A percentile compares a stretch with the other conserved stretches of the same genome.
Evolutionary conservation across 2,888 invertebrate genomes (phyloP).

Genomic region (Ochropacha duplaris): DNA sequence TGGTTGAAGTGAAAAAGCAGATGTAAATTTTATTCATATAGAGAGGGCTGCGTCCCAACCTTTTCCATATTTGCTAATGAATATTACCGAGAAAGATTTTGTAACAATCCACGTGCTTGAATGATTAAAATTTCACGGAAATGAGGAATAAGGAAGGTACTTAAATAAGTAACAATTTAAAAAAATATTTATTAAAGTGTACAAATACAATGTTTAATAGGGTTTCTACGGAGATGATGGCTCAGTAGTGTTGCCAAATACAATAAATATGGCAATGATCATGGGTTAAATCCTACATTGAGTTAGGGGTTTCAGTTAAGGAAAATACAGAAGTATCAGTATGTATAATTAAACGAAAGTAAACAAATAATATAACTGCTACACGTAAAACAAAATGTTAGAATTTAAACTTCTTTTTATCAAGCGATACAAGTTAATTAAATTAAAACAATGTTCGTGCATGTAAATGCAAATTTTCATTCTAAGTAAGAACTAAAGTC

Average conservation of each 20-base stretch:
- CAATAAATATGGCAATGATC: too few relatives aligned
- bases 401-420: background rate
- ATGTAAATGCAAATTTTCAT: background rate
- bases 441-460: background rate
- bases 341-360: too few relatives aligned
- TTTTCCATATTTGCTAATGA: conserved; percentile 51
- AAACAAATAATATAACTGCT: background rate
- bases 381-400: background rate
- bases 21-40: conserved; percentile 60
- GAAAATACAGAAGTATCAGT: too few relatives aligned
- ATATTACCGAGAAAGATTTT: conserved; percentile 43
- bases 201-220: background rate
- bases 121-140: conserved; percentile 26
- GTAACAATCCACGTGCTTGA: conserved; percentile 23
- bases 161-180: background rate
- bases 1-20: conserved; percentile 34
- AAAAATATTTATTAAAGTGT: background rate
- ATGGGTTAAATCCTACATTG: too few relatives aligned
- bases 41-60: conserved; percentile 32
- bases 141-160: background rate
- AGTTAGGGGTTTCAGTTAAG: too few relatives aligned
- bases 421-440: background rate
- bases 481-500: background rate
- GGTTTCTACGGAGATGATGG: too few relatives aligned
- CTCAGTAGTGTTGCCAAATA: too few relatives aligned